Base-by-base conservation (phyloP, 2,113 vertebrate species). In the Odocoileus virginianus region DNA sequence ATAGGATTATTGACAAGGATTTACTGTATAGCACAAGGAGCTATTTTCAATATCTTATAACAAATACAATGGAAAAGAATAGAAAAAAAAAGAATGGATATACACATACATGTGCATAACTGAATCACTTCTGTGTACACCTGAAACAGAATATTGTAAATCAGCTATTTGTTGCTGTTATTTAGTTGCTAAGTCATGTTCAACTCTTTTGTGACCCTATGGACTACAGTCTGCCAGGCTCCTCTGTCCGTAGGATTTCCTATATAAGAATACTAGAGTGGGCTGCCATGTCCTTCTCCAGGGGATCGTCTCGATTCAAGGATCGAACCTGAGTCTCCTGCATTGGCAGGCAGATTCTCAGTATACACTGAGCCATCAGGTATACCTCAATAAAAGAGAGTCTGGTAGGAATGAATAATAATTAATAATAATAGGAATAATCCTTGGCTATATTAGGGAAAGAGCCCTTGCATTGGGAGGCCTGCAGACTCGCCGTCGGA, bases 401-500 rank as follows among this genome's bases (percentile, higher is more conserved):
- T 33, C 76, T 27, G 13, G 1, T 9, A 21, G 43, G 23, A 25
- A 74, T 17, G 7, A 2, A 2, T 2, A 15, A 25, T 40, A 58
- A 78, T 0, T 2, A 55, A 13, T 13, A 25, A 19, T 2, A 23
- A 64, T 0, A 84, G 27, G 47, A 78, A 33, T 9, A 11, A 57
- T 5, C 9, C 74, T 28, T 0, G 57, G 11, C n/a, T 50, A 47
- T 4, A 5, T 36, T 8, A 67, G 23, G n/a, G n/a, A 27, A 15
- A 2, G 27, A 21, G 8, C 9, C n/a, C 47, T 40, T 1, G 28
- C 21, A 61, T 2, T 2, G 6, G 0, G 52, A 25, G 64, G 74
- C 57, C 7, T 7, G 19, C 7, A 2, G n/a, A 27, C 5, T 84
- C 6, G 6, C 47, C 1, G 5, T 7, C 1, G 21, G 36, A 60